Percentiles rank a stretch among this genome's conserved stretches.
Evolutionary conservation across 2,888 invertebrate species (phyloP).

Genomic region (Biston stratarius): DNA sequence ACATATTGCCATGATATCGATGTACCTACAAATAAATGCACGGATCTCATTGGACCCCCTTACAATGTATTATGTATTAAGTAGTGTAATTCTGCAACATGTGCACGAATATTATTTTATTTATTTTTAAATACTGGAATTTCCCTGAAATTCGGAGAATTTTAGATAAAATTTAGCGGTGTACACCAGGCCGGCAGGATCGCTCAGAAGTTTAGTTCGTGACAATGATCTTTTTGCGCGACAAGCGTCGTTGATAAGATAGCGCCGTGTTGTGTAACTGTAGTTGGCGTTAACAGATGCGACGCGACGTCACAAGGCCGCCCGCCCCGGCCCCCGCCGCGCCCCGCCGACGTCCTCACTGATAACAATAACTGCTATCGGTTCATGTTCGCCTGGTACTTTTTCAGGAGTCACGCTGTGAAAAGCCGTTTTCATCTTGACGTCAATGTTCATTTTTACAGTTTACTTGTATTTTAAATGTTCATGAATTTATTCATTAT

Average conservation of each 20-base stretch:
- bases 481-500: neutral
- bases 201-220: constrained; percentile 48
- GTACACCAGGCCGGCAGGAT: constrained; percentile 66
- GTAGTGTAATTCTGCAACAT: no score
- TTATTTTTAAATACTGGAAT: constrained; percentile 24
- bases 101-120: neutral
- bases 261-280: constrained; percentile 59
- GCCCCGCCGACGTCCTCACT: constrained; percentile 58
- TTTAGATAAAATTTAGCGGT: constrained; percentile 63
- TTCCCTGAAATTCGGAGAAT: constrained; percentile 51
- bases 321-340: constrained; percentile 50
- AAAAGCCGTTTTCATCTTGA: constrained; percentile 70
- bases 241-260: constrained; percentile 69
- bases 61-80: no score
- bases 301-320: constrained; percentile 65
- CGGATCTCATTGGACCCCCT: neutral
- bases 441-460: constrained; percentile 49
- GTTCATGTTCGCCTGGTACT: constrained; percentile 80
- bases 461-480: constrained; percentile 22
- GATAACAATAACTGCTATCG: constrained; percentile 75
- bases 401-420: constrained; percentile 73
- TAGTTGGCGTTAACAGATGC: constrained; percentile 65
- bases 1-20: neutral
- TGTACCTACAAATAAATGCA: neutral
- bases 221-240: constrained; percentile 55